A percentile compares a stretch with the other conserved stretches of the same genome.
These are phyloP conservation scores for Drosophila bunnanda DNA, from an alignment of 2,888 invertebrate genomes.

Conservation along the genomic window DNA sequence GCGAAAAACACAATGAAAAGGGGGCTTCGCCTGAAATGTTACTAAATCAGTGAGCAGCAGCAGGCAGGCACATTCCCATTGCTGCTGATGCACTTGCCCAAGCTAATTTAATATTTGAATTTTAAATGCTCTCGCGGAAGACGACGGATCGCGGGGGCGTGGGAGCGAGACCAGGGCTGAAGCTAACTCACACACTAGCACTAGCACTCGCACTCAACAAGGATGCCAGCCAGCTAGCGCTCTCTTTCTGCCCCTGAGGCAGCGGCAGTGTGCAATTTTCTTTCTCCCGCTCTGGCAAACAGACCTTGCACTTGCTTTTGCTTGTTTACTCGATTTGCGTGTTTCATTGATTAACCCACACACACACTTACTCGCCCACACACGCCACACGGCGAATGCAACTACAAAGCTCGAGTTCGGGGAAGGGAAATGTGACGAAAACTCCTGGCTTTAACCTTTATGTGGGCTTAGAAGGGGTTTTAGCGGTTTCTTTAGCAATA, in stretches of 20 bases:
- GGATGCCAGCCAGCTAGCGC: conserved; percentile 48
- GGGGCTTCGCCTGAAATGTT: conserved; percentile 61
- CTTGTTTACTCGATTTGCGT: conserved; percentile 46
- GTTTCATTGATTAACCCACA: conserved; percentile 57
- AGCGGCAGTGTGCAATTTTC: conserved; percentile 6
- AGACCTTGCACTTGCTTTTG: conserved; percentile 72
- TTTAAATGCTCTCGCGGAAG: conserved; percentile 43
- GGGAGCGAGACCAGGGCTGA: conserved; percentile 44
- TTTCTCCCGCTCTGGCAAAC: conserved; percentile 25
- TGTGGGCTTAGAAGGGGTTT: conserved; percentile 3
- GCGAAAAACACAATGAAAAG: conserved; percentile 38
- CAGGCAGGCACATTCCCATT: conserved; percentile 19
- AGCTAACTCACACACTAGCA: neutral
- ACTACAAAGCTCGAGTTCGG: conserved; percentile 35
- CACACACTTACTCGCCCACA: conserved; percentile 19
- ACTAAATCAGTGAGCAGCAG: conserved; percentile 26
- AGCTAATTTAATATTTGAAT: conserved; percentile 58
- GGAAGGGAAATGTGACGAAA: conserved; percentile 19
- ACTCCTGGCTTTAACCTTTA: conserved; percentile 19
- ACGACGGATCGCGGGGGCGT: conserved; percentile 46
- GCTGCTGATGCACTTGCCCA: conserved; percentile 24
- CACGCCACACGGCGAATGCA: conserved; percentile 21
- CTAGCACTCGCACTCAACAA: conserved; percentile 21
- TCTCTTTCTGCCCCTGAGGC: neutral
- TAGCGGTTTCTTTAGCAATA: conserved; percentile 4